A percentile compares a stretch with the other conserved stretches of the same genome.
These are phyloP conservation scores for Scaptodrosophila lebanonensis DNA, from an alignment of 1,140 invertebrate genomes.

Conservation along the genomic window DNA sequence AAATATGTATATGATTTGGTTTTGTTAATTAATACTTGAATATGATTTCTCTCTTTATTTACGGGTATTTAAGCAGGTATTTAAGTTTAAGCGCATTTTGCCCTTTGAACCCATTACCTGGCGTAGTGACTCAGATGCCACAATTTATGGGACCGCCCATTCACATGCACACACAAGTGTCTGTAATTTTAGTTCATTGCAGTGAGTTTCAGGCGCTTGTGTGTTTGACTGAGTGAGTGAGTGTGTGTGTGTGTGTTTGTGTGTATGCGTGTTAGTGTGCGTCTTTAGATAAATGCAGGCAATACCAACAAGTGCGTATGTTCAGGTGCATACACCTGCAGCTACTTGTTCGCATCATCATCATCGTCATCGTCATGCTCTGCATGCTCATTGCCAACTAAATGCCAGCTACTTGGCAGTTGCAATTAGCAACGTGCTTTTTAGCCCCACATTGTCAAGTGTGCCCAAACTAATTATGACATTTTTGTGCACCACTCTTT, in stretches of 20 bases:
- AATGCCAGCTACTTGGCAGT: constrained; percentile 37
- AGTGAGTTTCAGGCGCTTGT: constrained; percentile 17
- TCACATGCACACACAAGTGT: constrained; percentile 24
- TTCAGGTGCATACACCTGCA: constrained; percentile 33
- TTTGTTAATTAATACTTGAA: too few relatives aligned
- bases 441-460: constrained; percentile 40
- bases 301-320: constrained; percentile 32
- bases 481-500: constrained; percentile 16
- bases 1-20: too few relatives aligned
- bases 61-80: too few relatives aligned
- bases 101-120: too few relatives aligned
- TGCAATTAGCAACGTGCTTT: constrained; percentile 47
- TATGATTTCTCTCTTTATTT: too few relatives aligned
- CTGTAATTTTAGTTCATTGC: constrained; percentile 54
- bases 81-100: too few relatives aligned
- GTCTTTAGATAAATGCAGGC: constrained; percentile 43
- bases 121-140: too few relatives aligned
- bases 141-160: constrained; percentile 13
- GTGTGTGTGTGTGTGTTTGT: not conserved
- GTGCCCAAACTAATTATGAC: constrained; percentile 38
- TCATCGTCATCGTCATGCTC: constrained; percentile 12
- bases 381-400: constrained; percentile 37
- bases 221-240: not conserved
- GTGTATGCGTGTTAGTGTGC: not conserved
- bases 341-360: constrained; percentile 27